Conservation (phyloP, 2,797 vertebrate genomes). For the Oreochromis grahami region DNA sequence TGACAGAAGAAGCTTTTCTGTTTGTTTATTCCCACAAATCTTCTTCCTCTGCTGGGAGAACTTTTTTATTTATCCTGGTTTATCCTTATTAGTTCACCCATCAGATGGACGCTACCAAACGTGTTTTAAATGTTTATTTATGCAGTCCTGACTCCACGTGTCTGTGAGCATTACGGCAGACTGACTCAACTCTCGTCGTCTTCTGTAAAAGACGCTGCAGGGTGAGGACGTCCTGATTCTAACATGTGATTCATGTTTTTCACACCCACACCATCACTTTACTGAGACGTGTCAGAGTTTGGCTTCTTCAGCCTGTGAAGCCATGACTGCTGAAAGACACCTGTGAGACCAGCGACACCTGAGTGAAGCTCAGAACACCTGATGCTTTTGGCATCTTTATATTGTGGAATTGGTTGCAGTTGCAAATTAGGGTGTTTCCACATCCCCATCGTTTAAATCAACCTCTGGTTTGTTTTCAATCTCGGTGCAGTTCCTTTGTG, state of each 20-base stretch:
- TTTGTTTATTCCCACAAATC: neutral
- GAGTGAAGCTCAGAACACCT: neutral
- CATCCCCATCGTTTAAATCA: neutral
- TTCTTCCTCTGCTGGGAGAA: neutral
- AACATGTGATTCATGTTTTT: neutral
- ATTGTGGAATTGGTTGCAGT: neutral
- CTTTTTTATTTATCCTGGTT: neutral
- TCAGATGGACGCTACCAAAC: neutral
- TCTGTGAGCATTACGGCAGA: neutral
- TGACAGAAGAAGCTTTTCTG: neutral
- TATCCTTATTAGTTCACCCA: neutral
- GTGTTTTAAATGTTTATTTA: neutral
- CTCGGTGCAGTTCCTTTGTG: neutral
- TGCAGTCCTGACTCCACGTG: neutral
- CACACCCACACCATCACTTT: neutral
- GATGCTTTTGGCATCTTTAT: neutral
- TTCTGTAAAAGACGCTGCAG: neutral
- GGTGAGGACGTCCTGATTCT: neutral
- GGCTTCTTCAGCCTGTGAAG: neutral
- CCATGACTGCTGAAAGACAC: neutral
- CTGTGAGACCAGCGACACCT: neutral
- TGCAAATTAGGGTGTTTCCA: neutral
- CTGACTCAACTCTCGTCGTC: neutral
- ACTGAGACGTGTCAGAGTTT: neutral
- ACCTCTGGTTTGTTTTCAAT: neutral